Percentiles rank a stretch among this genome's conserved stretches.
Evolutionary conservation across 2,113 vertebrate species (phyloP).

Genomic region (Aix galericulata): DNA sequence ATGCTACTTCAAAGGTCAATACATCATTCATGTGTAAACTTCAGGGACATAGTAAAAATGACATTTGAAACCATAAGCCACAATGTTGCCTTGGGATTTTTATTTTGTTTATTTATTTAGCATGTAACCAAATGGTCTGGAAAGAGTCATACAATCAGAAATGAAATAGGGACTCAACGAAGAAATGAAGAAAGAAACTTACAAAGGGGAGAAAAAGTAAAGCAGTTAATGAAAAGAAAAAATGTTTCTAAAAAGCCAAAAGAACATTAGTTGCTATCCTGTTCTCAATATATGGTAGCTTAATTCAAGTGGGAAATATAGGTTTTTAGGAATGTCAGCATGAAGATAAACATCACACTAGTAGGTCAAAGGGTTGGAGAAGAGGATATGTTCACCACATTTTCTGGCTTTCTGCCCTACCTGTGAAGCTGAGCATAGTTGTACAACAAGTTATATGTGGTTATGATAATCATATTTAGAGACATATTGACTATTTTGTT

Average conservation of each 20-base stretch:
- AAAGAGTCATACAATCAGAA: not conserved
- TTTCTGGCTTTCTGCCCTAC: constrained; percentile 68
- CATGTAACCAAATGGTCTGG: not conserved
- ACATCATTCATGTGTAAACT: constrained; percentile 39
- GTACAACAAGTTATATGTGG: constrained; percentile 59
- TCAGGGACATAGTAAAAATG: constrained; percentile 3
- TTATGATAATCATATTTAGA: constrained; percentile 71
- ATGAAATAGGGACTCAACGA: not conserved
- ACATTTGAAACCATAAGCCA: constrained; percentile 38
- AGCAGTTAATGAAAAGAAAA: not conserved
- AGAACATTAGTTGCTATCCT: constrained; percentile 4
- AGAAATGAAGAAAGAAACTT: not conserved
- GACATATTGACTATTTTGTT: constrained; percentile 60
- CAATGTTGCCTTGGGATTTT: not conserved
- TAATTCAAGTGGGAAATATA: constrained; percentile 60
- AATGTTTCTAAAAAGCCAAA: not conserved
- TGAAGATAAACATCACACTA: constrained; percentile 71
- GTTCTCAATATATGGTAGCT: constrained; percentile 52
- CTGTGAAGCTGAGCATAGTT: constrained; percentile 26
- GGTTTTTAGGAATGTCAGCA: constrained; percentile 71
- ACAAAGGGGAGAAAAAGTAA: constrained; percentile 10
- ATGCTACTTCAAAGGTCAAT: constrained; percentile 41
- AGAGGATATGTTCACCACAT: constrained; percentile 71
- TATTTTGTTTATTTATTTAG: not conserved
- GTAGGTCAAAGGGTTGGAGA: constrained; percentile 58